Evolutionary conservation across 2,113 vertebrate species (phyloP).

Genomic region (Grantiella picta): DNA sequence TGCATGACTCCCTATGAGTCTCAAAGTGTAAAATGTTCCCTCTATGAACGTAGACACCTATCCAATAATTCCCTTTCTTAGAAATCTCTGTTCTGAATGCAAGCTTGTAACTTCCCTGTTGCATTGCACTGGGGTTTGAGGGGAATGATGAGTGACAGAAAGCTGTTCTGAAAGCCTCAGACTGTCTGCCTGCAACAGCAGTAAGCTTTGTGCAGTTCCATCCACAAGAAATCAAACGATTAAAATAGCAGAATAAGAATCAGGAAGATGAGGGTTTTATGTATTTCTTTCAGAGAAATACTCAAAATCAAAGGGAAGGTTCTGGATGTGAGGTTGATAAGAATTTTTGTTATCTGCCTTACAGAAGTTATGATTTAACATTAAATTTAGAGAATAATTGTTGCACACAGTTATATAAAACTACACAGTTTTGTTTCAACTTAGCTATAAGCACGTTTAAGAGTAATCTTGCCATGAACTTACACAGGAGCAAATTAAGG

Average conservation of each 20-base stretch:
- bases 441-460: background rate
- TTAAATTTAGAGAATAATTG: background rate
- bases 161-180: background rate
- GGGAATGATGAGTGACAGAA: background rate
- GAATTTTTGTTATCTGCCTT: background rate
- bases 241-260: background rate
- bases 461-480: background rate
- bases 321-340: background rate
- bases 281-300: background rate
- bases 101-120: background rate
- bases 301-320: background rate
- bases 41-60: background rate
- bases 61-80: background rate
- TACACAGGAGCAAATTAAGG: background rate
- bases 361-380: background rate
- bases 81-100: background rate
- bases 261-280: background rate
- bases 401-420: background rate
- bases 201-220: background rate
- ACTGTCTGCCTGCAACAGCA: background rate
- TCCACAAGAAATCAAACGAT: background rate
- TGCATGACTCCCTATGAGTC: background rate
- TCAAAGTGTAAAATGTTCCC: background rate
- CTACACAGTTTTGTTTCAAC: background rate
- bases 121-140: background rate